Base-by-base conservation (phyloP, 2,797 vertebrate species). In the Ctenopoma kingsleyae region DNA sequence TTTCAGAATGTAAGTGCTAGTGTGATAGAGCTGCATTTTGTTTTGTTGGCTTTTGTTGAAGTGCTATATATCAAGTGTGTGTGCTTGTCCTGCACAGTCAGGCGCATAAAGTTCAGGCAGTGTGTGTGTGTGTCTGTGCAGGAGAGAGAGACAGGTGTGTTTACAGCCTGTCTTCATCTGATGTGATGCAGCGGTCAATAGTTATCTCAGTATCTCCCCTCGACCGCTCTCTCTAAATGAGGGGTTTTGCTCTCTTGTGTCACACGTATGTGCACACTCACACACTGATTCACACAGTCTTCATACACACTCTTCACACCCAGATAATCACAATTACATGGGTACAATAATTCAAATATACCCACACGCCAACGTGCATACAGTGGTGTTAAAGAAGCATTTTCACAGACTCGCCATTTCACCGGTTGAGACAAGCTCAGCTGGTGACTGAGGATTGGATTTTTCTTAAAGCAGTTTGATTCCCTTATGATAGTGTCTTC, bases 161-260 rank as follows among this genome's bases (percentile, higher is more conserved):
- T 30, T 56, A 40, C 59, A 76, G 76, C 62, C 54, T 73, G 66
- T 73, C 66, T 71, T 83, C 78, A 85, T 78, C 70, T 47, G 9
- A 76, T 79, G 78, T 61, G 23, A 82, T 77, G 84, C 80, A 81
- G 82, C 43, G 40, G 62, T 90, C 89, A 48, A 91, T 90, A 78
- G 56, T 82, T 87, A 90, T 32, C 30, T 32, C 30, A 32, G 2
- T 32, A 32, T 32, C 73, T 76, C 56, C 83, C 81, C 67, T 82
- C 71, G 27, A 76, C 53, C 38, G 50, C 72, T 67, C 69, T 58
- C 82, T 83, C 79, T 81, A 83, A 85, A 87, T 63, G 69, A 86
- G 74, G 57, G 81, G 64, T 74, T 84, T 67, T 78, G 84, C 84
- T 87, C 82, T 70, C 74, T 70, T 56, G 51, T 80, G 77, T 82